phyloP scores from a whole-genome alignment of 1,140 invertebrate genomes.

The Trichogramma pretiosum region DNA sequence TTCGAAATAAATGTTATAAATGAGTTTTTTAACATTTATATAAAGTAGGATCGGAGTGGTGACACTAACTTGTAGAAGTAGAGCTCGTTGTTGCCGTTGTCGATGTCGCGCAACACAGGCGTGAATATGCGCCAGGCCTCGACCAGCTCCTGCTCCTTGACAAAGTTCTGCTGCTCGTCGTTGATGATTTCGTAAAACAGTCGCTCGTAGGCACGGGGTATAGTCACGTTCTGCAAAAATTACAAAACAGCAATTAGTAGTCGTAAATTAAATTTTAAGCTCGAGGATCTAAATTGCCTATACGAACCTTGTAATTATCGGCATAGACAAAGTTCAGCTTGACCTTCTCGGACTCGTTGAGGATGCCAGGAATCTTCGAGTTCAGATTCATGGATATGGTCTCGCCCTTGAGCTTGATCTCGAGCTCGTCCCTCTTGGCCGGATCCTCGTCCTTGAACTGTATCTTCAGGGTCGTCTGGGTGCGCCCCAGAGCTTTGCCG shows the following conservation, averaged over 20 bases:
- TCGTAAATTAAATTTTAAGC: neutral
- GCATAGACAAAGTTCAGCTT: conserved; percentile 94
- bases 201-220: conserved; percentile 95
- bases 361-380: conserved; percentile 95
- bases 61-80: conserved; percentile 69
- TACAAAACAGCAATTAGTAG: neutral
- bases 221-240: conserved; percentile 58
- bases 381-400: conserved; percentile 98
- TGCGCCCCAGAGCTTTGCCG: conserved; percentile 96
- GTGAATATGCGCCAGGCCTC: conserved; percentile 99
- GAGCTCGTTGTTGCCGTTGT: conserved; percentile 67
- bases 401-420: conserved; percentile 95
- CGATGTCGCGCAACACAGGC: conserved; percentile 83
- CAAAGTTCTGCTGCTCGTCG: conserved; percentile 98
- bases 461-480: conserved; percentile 94
- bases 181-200: conserved; percentile 94
- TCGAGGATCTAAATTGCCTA: neutral
- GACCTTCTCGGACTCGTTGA: conserved; percentile 92
- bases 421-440: conserved; percentile 90
- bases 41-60: neutral
- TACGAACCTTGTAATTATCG: conserved; percentile 70
- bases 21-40: neutral
- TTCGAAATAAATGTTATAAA: neutral
- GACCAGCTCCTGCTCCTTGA: conserved; percentile 87
- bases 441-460: conserved; percentile 88